These are phyloP conservation scores for Neomicropteryx cornuta DNA, from an alignment of 1,140 invertebrate genomes.

Conservation along the genomic window DNA sequence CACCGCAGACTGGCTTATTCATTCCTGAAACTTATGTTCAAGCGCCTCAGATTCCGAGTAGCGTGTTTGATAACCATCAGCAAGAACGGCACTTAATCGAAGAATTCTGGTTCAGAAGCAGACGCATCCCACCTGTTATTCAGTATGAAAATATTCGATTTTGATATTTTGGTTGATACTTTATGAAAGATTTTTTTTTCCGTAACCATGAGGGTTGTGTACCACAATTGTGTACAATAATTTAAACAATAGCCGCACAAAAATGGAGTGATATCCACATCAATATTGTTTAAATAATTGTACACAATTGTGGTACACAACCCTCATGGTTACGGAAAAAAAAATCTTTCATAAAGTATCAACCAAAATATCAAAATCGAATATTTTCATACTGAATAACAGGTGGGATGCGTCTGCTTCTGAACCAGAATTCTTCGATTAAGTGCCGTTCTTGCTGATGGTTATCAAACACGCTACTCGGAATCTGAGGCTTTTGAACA, in stretches of 20 bases:
- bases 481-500: slow-evolving; percentile 92
- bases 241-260: too few relatives aligned
- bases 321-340: too few relatives aligned
- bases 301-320: too few relatives aligned
- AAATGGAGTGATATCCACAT: too few relatives aligned
- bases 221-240: too few relatives aligned
- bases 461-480: slow-evolving; percentile 77
- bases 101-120: too few relatives aligned
- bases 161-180: too few relatives aligned
- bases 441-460: slow-evolving; percentile 77
- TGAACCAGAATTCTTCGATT: slow-evolving; percentile 87
- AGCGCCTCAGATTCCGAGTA: slow-evolving; percentile 93
- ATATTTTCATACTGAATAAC: slow-evolving; percentile 98
- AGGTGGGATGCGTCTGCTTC: slow-evolving; percentile 96
- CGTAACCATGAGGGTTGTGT: too few relatives aligned
- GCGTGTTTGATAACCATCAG: slow-evolving; percentile 75
- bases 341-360: slow-evolving; percentile 99
- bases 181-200: slow-evolving; percentile 2
- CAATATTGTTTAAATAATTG: too few relatives aligned
- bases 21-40: slow-evolving; percentile 89
- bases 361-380: slow-evolving; percentile 90
- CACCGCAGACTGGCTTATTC: slow-evolving; percentile 90
- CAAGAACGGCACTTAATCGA: slow-evolving; percentile 59
- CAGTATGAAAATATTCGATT: too few relatives aligned
- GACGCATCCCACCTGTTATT: too few relatives aligned